phyloP scores from a whole-genome alignment of 2,113 vertebrate genomes.

The Muscicapa adusta region DNA sequence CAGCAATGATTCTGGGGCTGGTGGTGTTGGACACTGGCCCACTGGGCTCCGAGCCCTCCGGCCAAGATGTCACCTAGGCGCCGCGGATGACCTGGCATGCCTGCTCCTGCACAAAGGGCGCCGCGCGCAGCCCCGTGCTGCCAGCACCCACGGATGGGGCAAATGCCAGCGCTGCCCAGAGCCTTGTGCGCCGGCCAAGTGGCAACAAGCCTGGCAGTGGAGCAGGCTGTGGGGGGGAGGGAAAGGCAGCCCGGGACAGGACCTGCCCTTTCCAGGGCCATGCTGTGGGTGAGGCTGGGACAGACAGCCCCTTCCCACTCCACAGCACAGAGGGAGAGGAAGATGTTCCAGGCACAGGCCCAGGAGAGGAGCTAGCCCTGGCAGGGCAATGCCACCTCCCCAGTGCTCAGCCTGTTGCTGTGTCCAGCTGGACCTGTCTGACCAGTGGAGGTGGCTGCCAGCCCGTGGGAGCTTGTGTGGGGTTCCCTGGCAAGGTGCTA shows the following conservation, averaged over 20 bases:
- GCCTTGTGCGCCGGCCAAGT: background rate
- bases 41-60: background rate
- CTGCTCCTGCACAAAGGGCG: background rate
- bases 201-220: background rate
- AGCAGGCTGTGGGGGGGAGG: background rate
- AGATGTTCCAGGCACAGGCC: background rate
- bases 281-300: background rate
- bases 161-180: background rate
- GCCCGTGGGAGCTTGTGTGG: background rate
- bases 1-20: fast-evolving
- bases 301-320: background rate
- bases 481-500: background rate
- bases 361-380: background rate
- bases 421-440: background rate
- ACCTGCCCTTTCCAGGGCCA: fast-evolving
- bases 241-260: background rate
- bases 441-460: background rate
- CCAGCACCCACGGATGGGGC: background rate
- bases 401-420: background rate
- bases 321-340: fast-evolving
- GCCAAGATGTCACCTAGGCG: slow-evolving; percentile 40
- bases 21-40: background rate
- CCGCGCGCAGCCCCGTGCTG: background rate
- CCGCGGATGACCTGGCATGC: background rate
- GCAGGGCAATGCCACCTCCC: background rate